Conservation (phyloP, 2,113 vertebrate genomes). For the Archocentrus centrarchus region DNA sequence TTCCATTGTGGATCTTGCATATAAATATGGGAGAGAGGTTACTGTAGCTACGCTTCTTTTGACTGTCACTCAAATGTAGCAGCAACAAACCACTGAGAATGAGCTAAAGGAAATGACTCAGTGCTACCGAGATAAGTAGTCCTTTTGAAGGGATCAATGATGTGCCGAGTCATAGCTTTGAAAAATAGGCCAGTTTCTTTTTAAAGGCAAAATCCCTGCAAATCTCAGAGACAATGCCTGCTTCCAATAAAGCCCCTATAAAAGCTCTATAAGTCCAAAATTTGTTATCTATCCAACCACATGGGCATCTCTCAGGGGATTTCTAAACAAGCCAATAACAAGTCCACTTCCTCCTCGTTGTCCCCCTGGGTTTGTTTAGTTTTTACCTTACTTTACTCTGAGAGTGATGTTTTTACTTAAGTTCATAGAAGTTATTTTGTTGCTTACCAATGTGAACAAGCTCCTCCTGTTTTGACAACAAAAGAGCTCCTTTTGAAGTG, state of each 20-base stretch:
- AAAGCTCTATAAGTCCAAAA: conserved; percentile 48
- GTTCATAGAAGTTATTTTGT: neutral
- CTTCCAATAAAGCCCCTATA: conserved; percentile 55
- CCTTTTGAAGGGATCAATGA: conserved; percentile 68
- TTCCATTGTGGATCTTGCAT: conserved; percentile 19
- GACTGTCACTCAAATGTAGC: conserved; percentile 31
- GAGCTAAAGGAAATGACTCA: conserved; percentile 63
- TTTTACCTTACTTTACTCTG: conserved; percentile 37
- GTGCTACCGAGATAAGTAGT: conserved; percentile 60
- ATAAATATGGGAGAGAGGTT: conserved; percentile 16
- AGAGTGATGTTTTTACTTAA: neutral
- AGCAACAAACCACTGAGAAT: conserved; percentile 30
- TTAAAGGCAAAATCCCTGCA: conserved; percentile 69
- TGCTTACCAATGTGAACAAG: neutral
- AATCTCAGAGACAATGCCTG: conserved; percentile 71
- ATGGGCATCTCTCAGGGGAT: conserved; percentile 49
- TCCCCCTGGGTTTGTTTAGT: neutral
- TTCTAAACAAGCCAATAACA: conserved; percentile 46
- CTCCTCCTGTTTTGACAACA: neutral
- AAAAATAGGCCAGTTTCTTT: conserved; percentile 72
- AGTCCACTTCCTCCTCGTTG: conserved; percentile 1
- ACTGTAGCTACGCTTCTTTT: conserved; percentile 14
- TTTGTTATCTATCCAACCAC: conserved; percentile 60
- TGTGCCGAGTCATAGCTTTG: conserved; percentile 70
- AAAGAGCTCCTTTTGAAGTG: neutral